Percentiles rank a stretch among this genome's conserved stretches.
phyloP scores from a whole-genome alignment of 2,797 vertebrate genomes.

The Hozukius guyotensis region DNA sequence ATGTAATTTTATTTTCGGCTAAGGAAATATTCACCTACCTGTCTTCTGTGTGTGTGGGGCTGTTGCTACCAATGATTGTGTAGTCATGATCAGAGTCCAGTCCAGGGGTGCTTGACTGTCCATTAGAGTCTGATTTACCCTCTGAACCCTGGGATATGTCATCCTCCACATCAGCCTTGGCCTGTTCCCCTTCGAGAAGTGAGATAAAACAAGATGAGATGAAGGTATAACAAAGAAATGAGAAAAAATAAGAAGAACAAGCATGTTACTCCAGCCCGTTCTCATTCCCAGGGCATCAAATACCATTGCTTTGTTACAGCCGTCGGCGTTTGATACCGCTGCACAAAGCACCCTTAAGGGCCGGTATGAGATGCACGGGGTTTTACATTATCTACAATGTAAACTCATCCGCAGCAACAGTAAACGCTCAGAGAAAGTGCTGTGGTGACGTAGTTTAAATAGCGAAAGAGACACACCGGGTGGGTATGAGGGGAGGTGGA shows the following conservation, averaged over 20 bases:
- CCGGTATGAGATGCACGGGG: accelerated
- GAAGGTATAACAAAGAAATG: background rate
- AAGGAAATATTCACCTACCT: constrained; percentile 63
- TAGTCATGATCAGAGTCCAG: constrained; percentile 77
- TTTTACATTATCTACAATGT: too few relatives aligned
- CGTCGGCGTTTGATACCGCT: too few relatives aligned
- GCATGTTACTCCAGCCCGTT: background rate
- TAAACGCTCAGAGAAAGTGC: too few relatives aligned
- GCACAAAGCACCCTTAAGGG: too few relatives aligned
- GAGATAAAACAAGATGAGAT: constrained; percentile 10
- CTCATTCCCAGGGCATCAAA: too few relatives aligned
- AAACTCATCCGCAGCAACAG: accelerated
- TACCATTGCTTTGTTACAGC: accelerated
- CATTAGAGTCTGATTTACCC: constrained; percentile 65
- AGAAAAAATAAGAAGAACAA: background rate
- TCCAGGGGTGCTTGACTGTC: constrained; percentile 58
- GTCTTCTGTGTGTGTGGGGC: constrained; percentile 72
- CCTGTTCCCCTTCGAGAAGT: constrained; percentile 43
- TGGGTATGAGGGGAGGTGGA: accelerated
- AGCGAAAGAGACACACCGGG: too few relatives aligned
- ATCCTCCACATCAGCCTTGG: constrained; percentile 26
- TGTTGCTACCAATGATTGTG: constrained; percentile 75
- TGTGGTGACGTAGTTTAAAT: too few relatives aligned
- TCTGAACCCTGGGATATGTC: constrained; percentile 67
- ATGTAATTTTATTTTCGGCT: background rate